Evolutionary conservation across 2,797 vertebrate species (phyloP).

Genomic region (Acestrorhynchus altus): DNA sequence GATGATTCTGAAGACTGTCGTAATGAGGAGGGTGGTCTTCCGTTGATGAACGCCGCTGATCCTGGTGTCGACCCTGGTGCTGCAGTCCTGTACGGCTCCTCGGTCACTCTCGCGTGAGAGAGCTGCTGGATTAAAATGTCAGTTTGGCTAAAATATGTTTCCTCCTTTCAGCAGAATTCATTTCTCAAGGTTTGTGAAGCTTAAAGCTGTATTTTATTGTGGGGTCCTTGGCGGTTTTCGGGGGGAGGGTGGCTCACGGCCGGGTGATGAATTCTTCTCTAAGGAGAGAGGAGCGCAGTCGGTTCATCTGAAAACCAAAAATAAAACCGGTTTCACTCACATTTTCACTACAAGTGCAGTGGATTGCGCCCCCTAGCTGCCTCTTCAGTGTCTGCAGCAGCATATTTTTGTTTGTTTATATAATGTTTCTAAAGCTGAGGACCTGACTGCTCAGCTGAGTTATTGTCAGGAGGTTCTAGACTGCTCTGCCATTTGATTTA

Average conservation of each 20-base stretch:
- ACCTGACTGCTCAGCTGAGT: too few relatives aligned
- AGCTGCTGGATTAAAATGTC: constrained; percentile 22
- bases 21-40: too few relatives aligned
- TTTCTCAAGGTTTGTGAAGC: constrained; percentile 29
- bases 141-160: constrained; percentile 27
- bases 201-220: constrained; percentile 3
- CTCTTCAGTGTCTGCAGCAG: too few relatives aligned
- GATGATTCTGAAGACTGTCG: too few relatives aligned
- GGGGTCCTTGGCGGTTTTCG: constrained; percentile 19
- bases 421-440: too few relatives aligned
- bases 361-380: too few relatives aligned
- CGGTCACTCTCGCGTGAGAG: not conserved
- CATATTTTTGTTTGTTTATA: too few relatives aligned
- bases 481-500: too few relatives aligned
- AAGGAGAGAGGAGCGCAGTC: not conserved
- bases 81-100: not conserved
- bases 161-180: constrained; percentile 3
- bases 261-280: constrained; percentile 13
- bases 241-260: not conserved
- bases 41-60: not conserved
- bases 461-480: too few relatives aligned
- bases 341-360: not conserved
- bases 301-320: not conserved
- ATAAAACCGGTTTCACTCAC: too few relatives aligned
- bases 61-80: not conserved